These are phyloP conservation scores for Amblyopsis hoosieri DNA, from an alignment of 2,797 vertebrate species.

Conservation along the genomic window DNA sequence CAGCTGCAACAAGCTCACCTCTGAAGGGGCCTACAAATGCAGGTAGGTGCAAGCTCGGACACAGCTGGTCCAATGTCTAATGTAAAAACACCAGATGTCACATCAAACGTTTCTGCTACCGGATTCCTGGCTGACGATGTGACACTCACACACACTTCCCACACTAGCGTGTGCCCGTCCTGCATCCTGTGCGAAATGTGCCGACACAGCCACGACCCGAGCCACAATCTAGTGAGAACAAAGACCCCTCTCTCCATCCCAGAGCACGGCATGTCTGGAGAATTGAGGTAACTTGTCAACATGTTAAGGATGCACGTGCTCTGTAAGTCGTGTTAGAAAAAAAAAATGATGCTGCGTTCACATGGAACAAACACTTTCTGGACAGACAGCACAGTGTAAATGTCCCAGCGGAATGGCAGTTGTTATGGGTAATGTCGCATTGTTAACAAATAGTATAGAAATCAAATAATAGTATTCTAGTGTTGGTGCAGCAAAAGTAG, in stretches of 20 bases:
- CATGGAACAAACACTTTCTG: no score
- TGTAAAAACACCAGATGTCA: no score
- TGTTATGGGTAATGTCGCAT: no score
- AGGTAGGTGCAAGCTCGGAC: slow-evolving; percentile 74
- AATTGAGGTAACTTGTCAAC: slow-evolving; percentile 74
- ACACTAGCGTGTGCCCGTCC: slow-evolving; percentile 86
- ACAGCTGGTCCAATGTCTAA: no score
- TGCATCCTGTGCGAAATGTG: slow-evolving; percentile 94
- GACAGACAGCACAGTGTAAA: no score
- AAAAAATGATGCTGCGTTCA: no score
- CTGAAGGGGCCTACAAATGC: slow-evolving; percentile 95
- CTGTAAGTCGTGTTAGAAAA: no score
- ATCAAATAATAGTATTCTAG: no score
- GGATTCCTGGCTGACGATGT: background rate
- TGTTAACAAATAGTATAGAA: no score
- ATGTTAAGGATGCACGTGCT: slow-evolving; percentile 35
- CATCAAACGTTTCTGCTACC: no score
- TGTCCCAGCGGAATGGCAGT: no score
- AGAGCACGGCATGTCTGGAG: slow-evolving; percentile 79
- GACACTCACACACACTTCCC: background rate
- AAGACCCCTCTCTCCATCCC: slow-evolving; percentile 86
- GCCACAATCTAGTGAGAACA: slow-evolving; percentile 89
- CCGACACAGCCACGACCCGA: slow-evolving; percentile 86
- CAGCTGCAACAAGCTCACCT: slow-evolving; percentile 86
- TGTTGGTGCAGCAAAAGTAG: no score